Evolutionary conservation across 2,113 vertebrate species (phyloP).

Genomic region (Sinocyclocheilus rhinocerous): DNA sequence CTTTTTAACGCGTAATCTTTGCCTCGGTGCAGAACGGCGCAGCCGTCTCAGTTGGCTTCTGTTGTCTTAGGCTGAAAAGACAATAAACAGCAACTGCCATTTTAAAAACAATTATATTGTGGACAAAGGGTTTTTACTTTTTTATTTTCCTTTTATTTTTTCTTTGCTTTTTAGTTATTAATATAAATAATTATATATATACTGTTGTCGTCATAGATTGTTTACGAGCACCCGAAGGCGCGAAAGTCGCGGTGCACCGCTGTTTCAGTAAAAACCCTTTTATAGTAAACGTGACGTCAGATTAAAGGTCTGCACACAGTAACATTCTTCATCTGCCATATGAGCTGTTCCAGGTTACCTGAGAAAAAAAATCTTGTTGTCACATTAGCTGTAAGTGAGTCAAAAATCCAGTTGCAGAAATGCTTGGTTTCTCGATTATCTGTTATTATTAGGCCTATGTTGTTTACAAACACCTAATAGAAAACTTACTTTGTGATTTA

Average conservation of each 20-base stretch:
- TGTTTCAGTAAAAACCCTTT: constrained; percentile 51
- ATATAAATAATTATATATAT: too few relatives aligned
- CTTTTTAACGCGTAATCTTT: constrained; percentile 25
- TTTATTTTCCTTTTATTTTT: too few relatives aligned
- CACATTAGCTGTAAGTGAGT: neutral
- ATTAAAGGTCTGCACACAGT: constrained; percentile 32
- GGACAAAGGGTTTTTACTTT: too few relatives aligned
- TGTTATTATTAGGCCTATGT: too few relatives aligned
- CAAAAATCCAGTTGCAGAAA: neutral
- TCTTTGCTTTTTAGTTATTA: too few relatives aligned
- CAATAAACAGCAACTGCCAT: too few relatives aligned
- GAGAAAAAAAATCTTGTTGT: neutral
- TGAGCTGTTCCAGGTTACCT: neutral
- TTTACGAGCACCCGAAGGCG: constrained; percentile 40
- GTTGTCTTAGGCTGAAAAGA: too few relatives aligned
- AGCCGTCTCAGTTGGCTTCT: constrained; percentile 48
- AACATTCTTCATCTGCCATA: constrained; percentile 16
- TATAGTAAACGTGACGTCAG: constrained; percentile 54
- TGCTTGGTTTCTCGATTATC: neutral
- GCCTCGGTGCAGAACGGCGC: constrained; percentile 24
- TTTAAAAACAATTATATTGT: too few relatives aligned
- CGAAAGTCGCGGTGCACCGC: too few relatives aligned
- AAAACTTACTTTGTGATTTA: neutral
- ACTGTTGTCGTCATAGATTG: constrained; percentile 52
- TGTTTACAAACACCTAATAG: too few relatives aligned